Evolutionary conservation across 2,888 invertebrate genomes (phyloP).

Genomic region (Dynastes hyllus): DNA sequence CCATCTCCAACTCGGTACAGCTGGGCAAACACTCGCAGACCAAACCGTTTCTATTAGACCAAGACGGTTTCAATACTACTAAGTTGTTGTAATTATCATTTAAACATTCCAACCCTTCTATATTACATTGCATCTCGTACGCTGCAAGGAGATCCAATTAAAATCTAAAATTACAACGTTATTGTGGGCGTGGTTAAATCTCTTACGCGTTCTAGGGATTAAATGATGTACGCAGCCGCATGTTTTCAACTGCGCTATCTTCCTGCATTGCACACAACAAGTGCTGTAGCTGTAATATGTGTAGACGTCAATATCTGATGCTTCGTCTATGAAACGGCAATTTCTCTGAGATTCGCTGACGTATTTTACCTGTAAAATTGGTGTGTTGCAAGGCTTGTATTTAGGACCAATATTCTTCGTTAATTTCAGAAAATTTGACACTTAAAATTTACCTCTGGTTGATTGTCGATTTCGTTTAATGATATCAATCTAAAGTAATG

Average conservation of each 20-base stretch:
- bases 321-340: constrained; percentile 82
- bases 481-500: constrained; percentile 69
- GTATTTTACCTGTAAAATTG: constrained; percentile 70
- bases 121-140: constrained; percentile 71
- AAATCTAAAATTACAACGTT: neutral
- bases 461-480: constrained; percentile 79
- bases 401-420: too few relatives aligned
- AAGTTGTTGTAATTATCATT: constrained; percentile 76
- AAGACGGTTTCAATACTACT: constrained; percentile 79
- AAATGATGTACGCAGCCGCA: constrained; percentile 83
- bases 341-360: constrained; percentile 79
- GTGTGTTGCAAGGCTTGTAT: too few relatives aligned
- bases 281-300: constrained; percentile 82
- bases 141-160: constrained; percentile 11
- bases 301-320: constrained; percentile 76
- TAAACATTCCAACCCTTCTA: constrained; percentile 79
- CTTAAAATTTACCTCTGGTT: constrained; percentile 72
- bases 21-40: constrained; percentile 81
- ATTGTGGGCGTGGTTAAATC: neutral
- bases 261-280: constrained; percentile 82
- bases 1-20: constrained; percentile 82
- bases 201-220: constrained; percentile 77
- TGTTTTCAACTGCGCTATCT: constrained; percentile 75
- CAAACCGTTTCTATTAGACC: constrained; percentile 78
- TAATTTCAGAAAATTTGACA: too few relatives aligned